Percentiles rank a stretch among this genome's conserved stretches.
These are phyloP conservation scores for Halcyon leucocephala DNA, from an alignment of 2,797 vertebrate genomes.

Conservation along the genomic window DNA sequence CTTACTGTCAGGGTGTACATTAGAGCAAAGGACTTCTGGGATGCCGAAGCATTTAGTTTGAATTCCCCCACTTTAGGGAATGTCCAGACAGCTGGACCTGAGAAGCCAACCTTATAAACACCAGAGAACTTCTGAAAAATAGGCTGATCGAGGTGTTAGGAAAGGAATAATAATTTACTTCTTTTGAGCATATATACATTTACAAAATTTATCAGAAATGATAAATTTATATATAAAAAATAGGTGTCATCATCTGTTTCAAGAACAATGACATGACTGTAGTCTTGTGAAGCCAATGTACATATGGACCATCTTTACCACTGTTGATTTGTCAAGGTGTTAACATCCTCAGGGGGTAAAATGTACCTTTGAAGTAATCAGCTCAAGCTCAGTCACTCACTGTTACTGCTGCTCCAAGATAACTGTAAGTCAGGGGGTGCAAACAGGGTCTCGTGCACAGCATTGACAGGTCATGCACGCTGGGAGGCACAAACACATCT, in stretches of 20 bases:
- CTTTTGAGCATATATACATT: neutral
- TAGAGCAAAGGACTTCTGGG: neutral
- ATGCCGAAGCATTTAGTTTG: neutral
- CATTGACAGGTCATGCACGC: accelerated
- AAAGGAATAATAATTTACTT: neutral
- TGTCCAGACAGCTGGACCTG: neutral
- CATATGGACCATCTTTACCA: neutral
- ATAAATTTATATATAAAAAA: neutral
- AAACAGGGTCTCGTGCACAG: neutral
- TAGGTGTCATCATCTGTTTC: neutral
- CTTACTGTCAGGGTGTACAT: neutral
- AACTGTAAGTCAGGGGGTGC: neutral
- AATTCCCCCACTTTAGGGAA: neutral
- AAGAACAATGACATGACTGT: neutral
- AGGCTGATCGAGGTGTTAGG: neutral
- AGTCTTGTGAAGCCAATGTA: neutral
- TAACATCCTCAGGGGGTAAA: neutral
- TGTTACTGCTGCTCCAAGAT: neutral
- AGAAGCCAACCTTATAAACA: neutral
- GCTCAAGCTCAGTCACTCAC: neutral
- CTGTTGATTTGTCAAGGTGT: neutral
- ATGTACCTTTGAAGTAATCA: neutral
- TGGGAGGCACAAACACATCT: neutral
- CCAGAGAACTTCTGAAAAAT: neutral
- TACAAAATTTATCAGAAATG: neutral